phyloP scores from a whole-genome alignment of 2,888 invertebrate genomes.

The Pemphredon lugubris region DNA sequence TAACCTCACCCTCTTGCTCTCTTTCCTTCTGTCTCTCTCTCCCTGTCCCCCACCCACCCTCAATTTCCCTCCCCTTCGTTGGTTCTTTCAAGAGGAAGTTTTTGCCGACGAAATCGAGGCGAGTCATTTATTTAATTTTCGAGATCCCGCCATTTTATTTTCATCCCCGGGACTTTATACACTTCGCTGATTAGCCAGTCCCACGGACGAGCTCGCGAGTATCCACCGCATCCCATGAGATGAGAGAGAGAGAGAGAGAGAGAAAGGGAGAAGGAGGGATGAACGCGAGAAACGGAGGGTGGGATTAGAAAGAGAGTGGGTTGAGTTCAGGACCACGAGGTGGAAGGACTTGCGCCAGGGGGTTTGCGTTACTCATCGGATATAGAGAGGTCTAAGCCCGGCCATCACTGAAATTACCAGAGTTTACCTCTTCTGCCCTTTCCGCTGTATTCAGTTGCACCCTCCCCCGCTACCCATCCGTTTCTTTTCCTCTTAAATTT shows the following conservation, averaged over 20 bases:
- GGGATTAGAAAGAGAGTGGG: conserved; percentile 50
- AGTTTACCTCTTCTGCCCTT: conserved; percentile 70
- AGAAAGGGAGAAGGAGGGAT: conserved; percentile 17
- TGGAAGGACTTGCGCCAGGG: conserved; percentile 61
- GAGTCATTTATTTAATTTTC: conserved; percentile 76
- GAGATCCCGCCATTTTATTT: conserved; percentile 70
- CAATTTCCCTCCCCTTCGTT: conserved; percentile 12
- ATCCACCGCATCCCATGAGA: conserved; percentile 39
- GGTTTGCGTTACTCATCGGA: conserved; percentile 70
- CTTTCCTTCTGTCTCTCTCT: conserved; percentile 3
- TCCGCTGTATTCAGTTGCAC: conserved; percentile 42
- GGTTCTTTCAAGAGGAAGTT: conserved; percentile 33
- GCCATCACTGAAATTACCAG: conserved; percentile 79
- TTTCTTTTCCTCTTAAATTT: conserved; percentile 37
- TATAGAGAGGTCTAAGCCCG: conserved; percentile 75
- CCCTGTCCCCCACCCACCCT: neutral
- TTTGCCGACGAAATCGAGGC: conserved; percentile 55
- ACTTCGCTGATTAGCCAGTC: conserved; percentile 74
- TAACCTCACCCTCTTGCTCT: neutral
- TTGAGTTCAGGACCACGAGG: conserved; percentile 62
- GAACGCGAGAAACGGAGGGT: conserved; percentile 1
- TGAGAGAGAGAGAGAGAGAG: conserved; percentile 34
- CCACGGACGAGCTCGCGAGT: conserved; percentile 53
- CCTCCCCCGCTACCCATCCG: conserved; percentile 11
- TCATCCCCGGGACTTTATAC: conserved; percentile 71